Evolutionary conservation across 2,797 vertebrate species (phyloP), one percentile per base, ranked within the genome.

Genomic region (Argyrosomus regius): DNA sequence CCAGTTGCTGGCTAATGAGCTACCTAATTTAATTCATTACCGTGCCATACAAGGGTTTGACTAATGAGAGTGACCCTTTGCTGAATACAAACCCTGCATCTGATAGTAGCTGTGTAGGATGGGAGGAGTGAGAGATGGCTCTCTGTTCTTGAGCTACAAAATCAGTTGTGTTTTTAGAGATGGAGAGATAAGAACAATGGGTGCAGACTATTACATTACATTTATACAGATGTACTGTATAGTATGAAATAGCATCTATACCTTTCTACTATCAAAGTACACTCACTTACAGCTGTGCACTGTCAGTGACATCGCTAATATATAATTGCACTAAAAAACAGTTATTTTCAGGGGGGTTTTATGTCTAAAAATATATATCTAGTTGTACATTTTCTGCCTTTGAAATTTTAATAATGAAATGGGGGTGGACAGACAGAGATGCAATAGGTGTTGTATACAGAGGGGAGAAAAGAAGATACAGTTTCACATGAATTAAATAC

Each of bases 11-110:
- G 81, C 89, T 94, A 94, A 94, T 93, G 88, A 94, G 84, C 79
- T 80, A 72, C 80, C 80, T 88, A 90, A 93, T 90, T 88, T 87
- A 88, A 91, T 91, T 91, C 57, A 91, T 92, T 84, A 93, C 72
- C 48, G 69, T 68, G 82, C 84, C 77, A 88, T 87, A 84, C 87
- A 90, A 77, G 86, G 73, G 50, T 83, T 61, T 86, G 90, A 92
- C 79, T 92, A 89, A 93, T 92, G 90, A 93, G 86, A 89, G 63
- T 82, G 81, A 91, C 88, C 81, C 81, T 91, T 82, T 72, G 75
- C 81, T 81, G 85, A 87, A 89, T 91, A 83, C 77, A 86, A 82
- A 93, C 82, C 75, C 68, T 68, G 75, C 62, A 77, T 88, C 71
- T 80, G 77, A 76, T 78, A 56, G 65, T 39, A 31, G 58, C 22